phyloP scores from a whole-genome alignment of 2,797 vertebrate species.

The Lates japonicus region DNA sequence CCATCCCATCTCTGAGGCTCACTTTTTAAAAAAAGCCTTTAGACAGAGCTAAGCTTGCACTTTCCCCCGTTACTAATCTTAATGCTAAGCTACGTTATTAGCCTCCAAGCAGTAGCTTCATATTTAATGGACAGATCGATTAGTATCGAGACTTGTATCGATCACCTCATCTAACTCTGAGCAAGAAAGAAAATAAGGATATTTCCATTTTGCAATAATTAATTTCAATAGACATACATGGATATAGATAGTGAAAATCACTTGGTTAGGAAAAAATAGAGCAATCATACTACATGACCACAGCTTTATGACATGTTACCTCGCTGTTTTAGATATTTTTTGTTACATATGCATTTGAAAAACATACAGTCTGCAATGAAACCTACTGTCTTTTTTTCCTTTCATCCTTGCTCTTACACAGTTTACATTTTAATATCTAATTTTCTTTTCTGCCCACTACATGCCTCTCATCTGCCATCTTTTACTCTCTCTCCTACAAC shows the following conservation, averaged over 20 bases:
- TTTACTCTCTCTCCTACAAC: slow-evolving; percentile 17
- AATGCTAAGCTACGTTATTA: background rate
- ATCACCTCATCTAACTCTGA: background rate
- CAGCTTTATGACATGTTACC: background rate
- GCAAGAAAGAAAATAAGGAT: no score
- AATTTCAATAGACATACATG: no score
- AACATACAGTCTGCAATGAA: slow-evolving; percentile 1
- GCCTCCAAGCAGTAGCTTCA: background rate
- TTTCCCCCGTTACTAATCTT: background rate
- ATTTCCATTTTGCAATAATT: no score
- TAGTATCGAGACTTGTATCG: background rate
- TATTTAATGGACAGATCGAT: background rate
- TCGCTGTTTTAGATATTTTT: background rate
- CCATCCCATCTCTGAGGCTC: background rate
- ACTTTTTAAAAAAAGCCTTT: no score
- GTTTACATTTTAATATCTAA: background rate
- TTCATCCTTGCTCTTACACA: background rate
- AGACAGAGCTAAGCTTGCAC: no score
- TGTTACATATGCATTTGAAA: background rate
- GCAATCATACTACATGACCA: background rate
- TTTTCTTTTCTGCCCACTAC: slow-evolving; percentile 21
- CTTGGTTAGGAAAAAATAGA: background rate
- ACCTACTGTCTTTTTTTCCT: background rate
- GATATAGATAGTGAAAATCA: background rate
- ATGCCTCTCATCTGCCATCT: slow-evolving; percentile 14